phyloP scores from a whole-genome alignment of 1,140 invertebrate genomes.

The Gryllus bimaculatus region DNA sequence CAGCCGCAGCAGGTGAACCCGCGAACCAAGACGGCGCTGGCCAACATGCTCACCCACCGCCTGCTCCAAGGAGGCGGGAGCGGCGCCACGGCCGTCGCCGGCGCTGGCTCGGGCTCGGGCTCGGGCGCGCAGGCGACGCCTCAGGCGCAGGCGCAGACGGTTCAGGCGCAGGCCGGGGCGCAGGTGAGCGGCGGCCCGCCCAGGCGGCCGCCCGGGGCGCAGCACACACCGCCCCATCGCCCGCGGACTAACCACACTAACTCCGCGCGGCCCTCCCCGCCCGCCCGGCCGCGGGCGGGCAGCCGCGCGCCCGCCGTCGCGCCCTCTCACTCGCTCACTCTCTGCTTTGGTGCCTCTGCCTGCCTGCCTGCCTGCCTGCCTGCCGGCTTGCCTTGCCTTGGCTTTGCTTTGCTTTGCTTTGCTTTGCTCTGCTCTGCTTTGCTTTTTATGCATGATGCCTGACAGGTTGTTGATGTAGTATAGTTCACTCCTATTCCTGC shows the following conservation, averaged over 20 bases:
- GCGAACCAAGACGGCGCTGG: conserved; percentile 90
- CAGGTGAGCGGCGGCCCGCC: neutral
- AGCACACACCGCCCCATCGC: too few species aligned
- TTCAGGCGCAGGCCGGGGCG: conserved; percentile 23
- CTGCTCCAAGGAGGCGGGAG: conserved; percentile 47
- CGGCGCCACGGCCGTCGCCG: neutral
- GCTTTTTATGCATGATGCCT: too few species aligned
- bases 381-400: neutral
- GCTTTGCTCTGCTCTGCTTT: neutral
- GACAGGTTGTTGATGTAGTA: too few species aligned
- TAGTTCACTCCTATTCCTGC: too few species aligned
- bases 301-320: too few species aligned
- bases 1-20: conserved; percentile 56
- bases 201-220: neutral
- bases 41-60: conserved; percentile 86
- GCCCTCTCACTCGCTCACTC: too few species aligned
- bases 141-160: conserved; percentile 53
- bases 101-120: conserved; percentile 33
- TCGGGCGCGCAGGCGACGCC: conserved; percentile 54
- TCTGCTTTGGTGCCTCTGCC: too few species aligned
- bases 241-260: neutral
- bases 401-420: neutral
- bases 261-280: neutral
- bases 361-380: neutral
- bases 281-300: too few species aligned